Base-by-base conservation (phyloP, 2,113 vertebrate genomes). In the Brachypodius melanocephalos region DNA sequence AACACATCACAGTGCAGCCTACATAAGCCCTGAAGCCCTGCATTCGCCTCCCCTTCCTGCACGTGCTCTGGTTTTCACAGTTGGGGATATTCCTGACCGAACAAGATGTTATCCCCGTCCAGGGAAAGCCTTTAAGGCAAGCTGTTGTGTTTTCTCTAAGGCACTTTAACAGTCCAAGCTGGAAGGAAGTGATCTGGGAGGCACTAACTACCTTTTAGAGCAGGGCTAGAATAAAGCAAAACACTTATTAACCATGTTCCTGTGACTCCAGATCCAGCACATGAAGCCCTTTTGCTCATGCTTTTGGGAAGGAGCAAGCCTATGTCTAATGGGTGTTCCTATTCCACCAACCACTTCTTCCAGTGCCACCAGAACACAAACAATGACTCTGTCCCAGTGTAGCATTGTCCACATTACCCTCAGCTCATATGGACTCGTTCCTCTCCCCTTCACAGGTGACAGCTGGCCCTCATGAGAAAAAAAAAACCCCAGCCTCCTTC, bases 141-240 rank as follows among this genome's bases (percentile, higher is more conserved):
- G 90, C 88, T 93, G 40, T 52, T 94, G 82, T 57, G 69, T 87
- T 97, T 95, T 95, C 71, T 95, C 92, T 97, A 96, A 97, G 96
- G 96, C 97, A 96, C 97, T 95, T 90, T 9, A 92, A 92, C 24
- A 71, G 85, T 76, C 34, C n/a, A 61, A 61, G 83, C 46, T 88
- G 73, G 88, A 80, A 96, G 51, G 48, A 89, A 89, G 69, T 15
- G 49, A 86, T 63, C 42, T 91, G 92, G 89, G 88, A 92, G 94
- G 69, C 61, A 73, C 19, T 15, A 89, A 66, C 78, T 84, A 75
- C 29, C 52, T 95, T 96, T 96, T 72, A 88, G 63, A 95, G 67
- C 48, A 94, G 65, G 66, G 54, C 43, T 3, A 1, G 80, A 95
- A 95, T 75, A 89, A 89, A 91, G 55, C 72, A 86, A 80, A 67